Conservation (phyloP, 1,140 invertebrate species). For the Phocides pigmalion region DNA sequence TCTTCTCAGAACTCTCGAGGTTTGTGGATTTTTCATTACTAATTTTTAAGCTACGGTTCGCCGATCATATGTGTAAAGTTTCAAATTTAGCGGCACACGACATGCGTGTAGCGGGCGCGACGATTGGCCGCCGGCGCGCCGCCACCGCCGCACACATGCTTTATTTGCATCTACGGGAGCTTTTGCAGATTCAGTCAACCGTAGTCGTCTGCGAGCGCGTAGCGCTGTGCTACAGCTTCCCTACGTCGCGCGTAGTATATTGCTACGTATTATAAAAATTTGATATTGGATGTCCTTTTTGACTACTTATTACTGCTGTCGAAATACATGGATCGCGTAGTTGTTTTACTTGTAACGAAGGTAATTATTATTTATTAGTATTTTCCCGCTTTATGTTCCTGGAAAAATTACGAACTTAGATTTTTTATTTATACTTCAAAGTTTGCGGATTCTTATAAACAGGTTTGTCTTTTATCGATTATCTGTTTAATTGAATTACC, state of each 20-base stretch:
- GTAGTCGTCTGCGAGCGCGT: constrained; percentile 66
- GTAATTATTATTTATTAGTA: not conserved
- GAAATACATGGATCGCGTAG: no score
- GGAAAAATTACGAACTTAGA: no score
- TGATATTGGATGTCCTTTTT: no score
- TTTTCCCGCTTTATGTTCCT: no score
- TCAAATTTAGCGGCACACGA: constrained; percentile 66
- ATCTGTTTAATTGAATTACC: no score
- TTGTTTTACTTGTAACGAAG: not conserved
- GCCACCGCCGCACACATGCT: constrained; percentile 66
- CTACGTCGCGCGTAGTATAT: constrained; percentile 48
- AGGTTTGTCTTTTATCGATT: no score
- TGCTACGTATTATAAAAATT: constrained; percentile 39
- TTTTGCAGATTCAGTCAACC: constrained; percentile 79
- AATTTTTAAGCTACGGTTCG: constrained; percentile 33
- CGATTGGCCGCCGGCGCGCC: constrained; percentile 60
- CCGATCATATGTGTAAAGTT: constrained; percentile 70
- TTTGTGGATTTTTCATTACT: constrained; percentile 55
- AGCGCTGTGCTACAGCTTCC: constrained; percentile 60
- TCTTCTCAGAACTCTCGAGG: constrained; percentile 79
- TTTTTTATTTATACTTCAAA: no score
- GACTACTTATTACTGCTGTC: no score
- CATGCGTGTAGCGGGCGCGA: constrained; percentile 67
- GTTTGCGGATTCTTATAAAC: no score
- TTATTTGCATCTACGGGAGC: constrained; percentile 75